phyloP scores from a whole-genome alignment of 1,140 invertebrate species.

The Lineus longissimus region DNA sequence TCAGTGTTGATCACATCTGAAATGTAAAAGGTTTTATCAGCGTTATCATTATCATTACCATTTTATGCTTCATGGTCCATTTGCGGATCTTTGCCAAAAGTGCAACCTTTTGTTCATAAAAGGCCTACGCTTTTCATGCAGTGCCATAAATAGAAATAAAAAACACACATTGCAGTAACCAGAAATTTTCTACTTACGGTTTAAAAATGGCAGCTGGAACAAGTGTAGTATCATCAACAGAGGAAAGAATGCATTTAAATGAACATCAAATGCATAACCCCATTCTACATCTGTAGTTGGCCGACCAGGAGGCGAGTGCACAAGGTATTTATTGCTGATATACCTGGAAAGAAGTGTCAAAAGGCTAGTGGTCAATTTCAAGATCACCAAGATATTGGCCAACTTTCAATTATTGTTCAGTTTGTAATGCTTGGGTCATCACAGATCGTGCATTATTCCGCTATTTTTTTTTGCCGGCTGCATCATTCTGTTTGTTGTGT shows the following conservation, averaged over 20 bases:
- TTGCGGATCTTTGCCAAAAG: background rate
- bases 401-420: no score
- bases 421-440: no score
- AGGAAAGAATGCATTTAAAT: constrained; percentile 97
- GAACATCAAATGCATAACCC: constrained; percentile 98
- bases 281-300: constrained; percentile 82
- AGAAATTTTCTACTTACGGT: constrained; percentile 62
- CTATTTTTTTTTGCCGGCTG: no score
- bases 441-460: no score
- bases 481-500: no score
- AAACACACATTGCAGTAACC: no score
- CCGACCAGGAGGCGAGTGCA: constrained; percentile 57
- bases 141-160: no score
- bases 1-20: constrained; percentile 72
- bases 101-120: background rate
- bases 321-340: constrained; percentile 81
- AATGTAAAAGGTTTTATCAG: constrained; percentile 37
- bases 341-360: no score
- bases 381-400: no score
- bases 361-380: constrained; percentile 25
- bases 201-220: constrained; percentile 84
- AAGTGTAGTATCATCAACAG: constrained; percentile 90
- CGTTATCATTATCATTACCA: background rate
- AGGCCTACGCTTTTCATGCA: background rate
- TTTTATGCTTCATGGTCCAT: background rate